Evolutionary conservation across 2,113 vertebrate species (phyloP).

Genomic region (Gallinago undulata): DNA sequence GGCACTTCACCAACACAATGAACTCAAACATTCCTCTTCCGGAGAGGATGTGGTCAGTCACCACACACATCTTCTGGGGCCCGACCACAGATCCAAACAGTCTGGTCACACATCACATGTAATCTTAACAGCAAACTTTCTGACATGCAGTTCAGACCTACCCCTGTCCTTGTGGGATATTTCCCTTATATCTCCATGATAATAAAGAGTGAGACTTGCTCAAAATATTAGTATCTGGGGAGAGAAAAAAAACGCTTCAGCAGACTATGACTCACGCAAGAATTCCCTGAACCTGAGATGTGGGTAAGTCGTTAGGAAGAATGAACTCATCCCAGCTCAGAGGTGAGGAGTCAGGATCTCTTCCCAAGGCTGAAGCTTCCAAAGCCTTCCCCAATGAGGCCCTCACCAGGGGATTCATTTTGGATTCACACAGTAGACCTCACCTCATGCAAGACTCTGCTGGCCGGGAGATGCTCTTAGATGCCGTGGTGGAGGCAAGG

Average conservation of each 20-base stretch:
- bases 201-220: conserved; percentile 31
- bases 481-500: fast-evolving
- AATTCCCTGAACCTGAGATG: conserved; percentile 34
- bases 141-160: conserved; percentile 15
- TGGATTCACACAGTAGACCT: background rate
- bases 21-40: conserved; percentile 25
- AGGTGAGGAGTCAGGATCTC: background rate
- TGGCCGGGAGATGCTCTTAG: background rate
- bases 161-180: background rate
- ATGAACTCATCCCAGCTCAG: conserved; percentile 18
- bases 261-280: conserved; percentile 32
- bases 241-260: background rate
- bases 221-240: conserved; percentile 33
- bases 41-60: conserved; percentile 54
- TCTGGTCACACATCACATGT: conserved; percentile 44
- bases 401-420: background rate
- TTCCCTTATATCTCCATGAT: conserved; percentile 15
- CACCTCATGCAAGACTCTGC: background rate
- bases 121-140: conserved; percentile 24
- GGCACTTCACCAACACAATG: background rate
- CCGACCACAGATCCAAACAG: conserved; percentile 10
- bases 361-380: background rate
- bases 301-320: conserved; percentile 3
- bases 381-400: background rate
- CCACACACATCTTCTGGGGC: conserved; percentile 52